A percentile compares a stretch with the other conserved stretches of the same genome.
phyloP scores from a whole-genome alignment of 2,888 invertebrate genomes.

The Chalcis sispes region DNA sequence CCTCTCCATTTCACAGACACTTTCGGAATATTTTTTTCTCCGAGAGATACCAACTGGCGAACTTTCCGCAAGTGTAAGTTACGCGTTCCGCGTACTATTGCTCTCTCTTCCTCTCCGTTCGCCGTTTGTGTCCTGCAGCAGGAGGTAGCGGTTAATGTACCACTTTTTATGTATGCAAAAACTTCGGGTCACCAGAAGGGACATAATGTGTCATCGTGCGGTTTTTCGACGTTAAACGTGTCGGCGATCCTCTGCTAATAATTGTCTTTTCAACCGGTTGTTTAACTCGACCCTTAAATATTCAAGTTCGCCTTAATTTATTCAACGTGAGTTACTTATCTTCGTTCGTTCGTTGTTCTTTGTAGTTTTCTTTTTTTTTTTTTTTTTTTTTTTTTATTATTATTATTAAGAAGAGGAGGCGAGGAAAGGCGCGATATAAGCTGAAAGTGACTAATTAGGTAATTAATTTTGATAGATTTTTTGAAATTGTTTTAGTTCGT shows the following conservation, averaged over 20 bases:
- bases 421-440: too few species aligned
- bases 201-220: slow-evolving; percentile 31
- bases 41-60: not conserved
- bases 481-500: too few species aligned
- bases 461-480: too few species aligned
- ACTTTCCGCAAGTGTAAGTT: slow-evolving; percentile 13
- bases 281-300: slow-evolving; percentile 25
- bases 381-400: too few species aligned
- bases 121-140: not conserved
- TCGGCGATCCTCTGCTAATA: slow-evolving; percentile 39
- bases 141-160: slow-evolving; percentile 26
- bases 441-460: too few species aligned
- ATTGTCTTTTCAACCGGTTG: slow-evolving; percentile 24
- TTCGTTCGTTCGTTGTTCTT: too few species aligned
- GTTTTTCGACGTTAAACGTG: slow-evolving; percentile 26
- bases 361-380: too few species aligned
- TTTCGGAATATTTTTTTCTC: too few species aligned
- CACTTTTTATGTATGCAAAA: slow-evolving; percentile 33
- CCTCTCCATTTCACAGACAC: too few species aligned
- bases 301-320: slow-evolving; percentile 1
- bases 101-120: not conserved
- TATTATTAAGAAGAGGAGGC: too few species aligned
- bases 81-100: not conserved
- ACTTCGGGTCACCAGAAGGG: not conserved
- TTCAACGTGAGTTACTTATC: slow-evolving; percentile 15